Percentiles rank a stretch among this genome's conserved stretches.
These are phyloP conservation scores for Dermolepida albohirtum DNA, from an alignment of 2,888 invertebrate species.

Conservation along the genomic window DNA sequence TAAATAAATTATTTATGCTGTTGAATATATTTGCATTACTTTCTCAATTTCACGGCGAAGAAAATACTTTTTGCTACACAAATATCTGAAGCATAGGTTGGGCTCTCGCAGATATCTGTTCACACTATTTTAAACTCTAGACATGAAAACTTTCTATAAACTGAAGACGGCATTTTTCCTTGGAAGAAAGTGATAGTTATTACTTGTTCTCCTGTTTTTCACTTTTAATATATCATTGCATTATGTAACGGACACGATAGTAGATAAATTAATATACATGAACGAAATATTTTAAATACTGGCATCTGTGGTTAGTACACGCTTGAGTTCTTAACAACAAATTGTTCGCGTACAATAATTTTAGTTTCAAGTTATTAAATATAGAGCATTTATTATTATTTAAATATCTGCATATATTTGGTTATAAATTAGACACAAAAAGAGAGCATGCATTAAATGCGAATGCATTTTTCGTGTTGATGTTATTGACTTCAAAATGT, in stretches of 20 bases:
- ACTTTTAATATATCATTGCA: neutral
- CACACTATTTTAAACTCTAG: neutral
- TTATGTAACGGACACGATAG: neutral
- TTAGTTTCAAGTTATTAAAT: too few relatives aligned
- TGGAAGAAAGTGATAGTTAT: conserved; percentile 28
- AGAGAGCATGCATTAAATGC: too few relatives aligned
- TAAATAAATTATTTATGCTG: conserved; percentile 19
- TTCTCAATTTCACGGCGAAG: conserved; percentile 37
- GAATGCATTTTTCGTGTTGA: too few relatives aligned
- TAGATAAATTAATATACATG: neutral
- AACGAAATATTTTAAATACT: too few relatives aligned
- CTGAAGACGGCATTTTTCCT: conserved; percentile 3
- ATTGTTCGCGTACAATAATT: neutral
- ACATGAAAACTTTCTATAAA: conserved; percentile 27
- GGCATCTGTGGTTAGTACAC: too few relatives aligned
- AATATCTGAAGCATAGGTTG: conserved; percentile 3
- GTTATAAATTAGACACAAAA: too few relatives aligned
- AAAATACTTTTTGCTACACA: conserved; percentile 22
- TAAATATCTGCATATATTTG: too few relatives aligned
- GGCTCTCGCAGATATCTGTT: neutral
- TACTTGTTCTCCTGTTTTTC: neutral
- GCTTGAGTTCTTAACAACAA: neutral
- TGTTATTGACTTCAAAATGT: too few relatives aligned
- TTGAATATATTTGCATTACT: conserved; percentile 36
- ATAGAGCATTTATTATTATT: too few relatives aligned